Conservation (phyloP, 2,797 vertebrate species). For the Alosa sapidissima region DNA sequence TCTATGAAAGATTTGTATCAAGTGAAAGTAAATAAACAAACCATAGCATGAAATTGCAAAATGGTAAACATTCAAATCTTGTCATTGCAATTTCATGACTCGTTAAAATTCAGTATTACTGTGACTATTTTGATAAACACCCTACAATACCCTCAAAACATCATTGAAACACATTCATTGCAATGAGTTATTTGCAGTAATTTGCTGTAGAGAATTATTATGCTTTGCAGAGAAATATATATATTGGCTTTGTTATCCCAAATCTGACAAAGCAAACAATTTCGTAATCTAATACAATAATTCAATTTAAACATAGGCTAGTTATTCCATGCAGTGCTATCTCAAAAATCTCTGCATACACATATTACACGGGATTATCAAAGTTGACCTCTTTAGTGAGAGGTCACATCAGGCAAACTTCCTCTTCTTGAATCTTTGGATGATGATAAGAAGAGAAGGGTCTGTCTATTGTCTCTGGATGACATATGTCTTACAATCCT, state of each 20-base stretch:
- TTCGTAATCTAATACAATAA: not conserved
- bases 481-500: not conserved
- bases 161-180: not conserved
- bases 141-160: not conserved
- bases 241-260: not conserved
- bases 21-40: not conserved
- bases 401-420: not conserved
- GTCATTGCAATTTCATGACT: conserved; percentile 13
- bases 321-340: not conserved
- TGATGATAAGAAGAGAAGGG: not conserved
- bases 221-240: not conserved
- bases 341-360: not conserved
- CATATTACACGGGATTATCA: not conserved
- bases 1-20: not conserved
- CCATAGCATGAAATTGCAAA: not conserved
- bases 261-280: not conserved
- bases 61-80: not conserved
- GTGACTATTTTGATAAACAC: not conserved
- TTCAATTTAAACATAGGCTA: not conserved
- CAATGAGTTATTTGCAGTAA: not conserved
- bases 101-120: not conserved
- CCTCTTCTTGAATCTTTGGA: not conserved
- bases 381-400: not conserved
- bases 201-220: conserved; percentile 3
- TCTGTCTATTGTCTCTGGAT: not conserved